Evolutionary conservation across 2,797 vertebrate genomes (phyloP).

Genomic region (Spatula clypeata): DNA sequence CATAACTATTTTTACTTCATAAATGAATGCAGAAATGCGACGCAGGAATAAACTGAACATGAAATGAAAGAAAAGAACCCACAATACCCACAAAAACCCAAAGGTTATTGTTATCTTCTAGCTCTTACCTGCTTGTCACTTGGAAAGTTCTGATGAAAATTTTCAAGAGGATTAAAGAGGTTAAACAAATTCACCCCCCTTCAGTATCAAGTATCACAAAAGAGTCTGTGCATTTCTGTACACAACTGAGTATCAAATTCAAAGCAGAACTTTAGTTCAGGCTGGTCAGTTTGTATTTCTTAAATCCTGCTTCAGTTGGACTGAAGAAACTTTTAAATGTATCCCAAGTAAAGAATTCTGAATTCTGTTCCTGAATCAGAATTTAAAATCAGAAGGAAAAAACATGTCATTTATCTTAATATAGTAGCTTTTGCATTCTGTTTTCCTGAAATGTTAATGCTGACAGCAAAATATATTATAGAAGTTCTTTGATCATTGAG

Average conservation of each 20-base stretch:
- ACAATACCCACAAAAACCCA: too few relatives aligned
- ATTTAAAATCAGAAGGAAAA: constrained; percentile 24
- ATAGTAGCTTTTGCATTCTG: not conserved
- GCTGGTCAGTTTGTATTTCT: not conserved
- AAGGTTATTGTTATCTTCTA: not conserved
- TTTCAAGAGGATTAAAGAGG: not conserved
- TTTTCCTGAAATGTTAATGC: constrained; percentile 18
- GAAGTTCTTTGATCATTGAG: constrained; percentile 25
- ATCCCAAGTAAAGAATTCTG: not conserved
- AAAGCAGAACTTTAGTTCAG: not conserved
- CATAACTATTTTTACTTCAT: not conserved
- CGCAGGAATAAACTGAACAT: not conserved
- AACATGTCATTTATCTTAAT: constrained; percentile 24
- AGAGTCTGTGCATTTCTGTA: not conserved
- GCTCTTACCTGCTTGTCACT: not conserved
- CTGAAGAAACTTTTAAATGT: not conserved
- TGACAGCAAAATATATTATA: constrained; percentile 9
- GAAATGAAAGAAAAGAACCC: not conserved
- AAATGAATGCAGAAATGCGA: not conserved
- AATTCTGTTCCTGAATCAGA: not conserved
- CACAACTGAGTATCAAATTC: not conserved
- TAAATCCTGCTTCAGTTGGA: not conserved
- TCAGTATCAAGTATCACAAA: not conserved
- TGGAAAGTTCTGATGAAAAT: not conserved
- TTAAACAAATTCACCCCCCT: not conserved